Evolutionary conservation across 2,797 vertebrate genomes (phyloP).

Genomic region (Ctenosaura bakeri): DNA sequence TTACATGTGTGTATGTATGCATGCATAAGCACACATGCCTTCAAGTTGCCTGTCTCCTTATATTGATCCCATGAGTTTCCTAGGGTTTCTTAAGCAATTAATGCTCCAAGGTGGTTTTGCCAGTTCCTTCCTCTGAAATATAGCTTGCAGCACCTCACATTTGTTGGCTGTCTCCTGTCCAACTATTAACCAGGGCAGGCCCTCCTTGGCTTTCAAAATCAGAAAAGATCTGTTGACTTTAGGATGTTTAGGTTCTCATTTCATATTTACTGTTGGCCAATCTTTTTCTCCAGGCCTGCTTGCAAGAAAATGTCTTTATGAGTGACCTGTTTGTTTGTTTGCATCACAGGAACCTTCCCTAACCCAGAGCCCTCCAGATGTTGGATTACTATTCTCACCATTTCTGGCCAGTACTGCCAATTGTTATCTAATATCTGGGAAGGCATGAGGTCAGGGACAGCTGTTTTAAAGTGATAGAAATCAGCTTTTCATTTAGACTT

Average conservation of each 20-base stretch:
- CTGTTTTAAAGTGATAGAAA: neutral
- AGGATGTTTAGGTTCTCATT: neutral
- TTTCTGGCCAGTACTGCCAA: neutral
- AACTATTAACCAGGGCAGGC: too few species aligned
- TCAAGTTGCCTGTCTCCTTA: too few species aligned
- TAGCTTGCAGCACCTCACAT: too few species aligned
- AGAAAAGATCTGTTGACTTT: too few species aligned
- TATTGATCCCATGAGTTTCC: too few species aligned
- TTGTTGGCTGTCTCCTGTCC: too few species aligned
- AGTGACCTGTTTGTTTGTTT: neutral
- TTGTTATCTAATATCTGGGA: neutral
- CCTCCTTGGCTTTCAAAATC: too few species aligned
- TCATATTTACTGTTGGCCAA: neutral
- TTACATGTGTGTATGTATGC: too few species aligned
- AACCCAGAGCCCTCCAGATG: neutral
- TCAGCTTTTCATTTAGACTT: slow-evolving; percentile 14
- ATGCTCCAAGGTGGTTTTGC: too few species aligned
- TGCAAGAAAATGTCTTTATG: neutral
- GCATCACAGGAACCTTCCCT: neutral
- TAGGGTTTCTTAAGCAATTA: too few species aligned
- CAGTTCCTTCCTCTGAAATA: too few species aligned
- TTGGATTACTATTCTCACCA: neutral
- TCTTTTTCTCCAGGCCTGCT: neutral
- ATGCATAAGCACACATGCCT: too few species aligned
- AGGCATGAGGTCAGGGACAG: neutral